Evolutionary conservation across 2,888 invertebrate genomes (phyloP), one percentile per base, ranked within the genome.

Genomic region (Julus scanicus): DNA sequence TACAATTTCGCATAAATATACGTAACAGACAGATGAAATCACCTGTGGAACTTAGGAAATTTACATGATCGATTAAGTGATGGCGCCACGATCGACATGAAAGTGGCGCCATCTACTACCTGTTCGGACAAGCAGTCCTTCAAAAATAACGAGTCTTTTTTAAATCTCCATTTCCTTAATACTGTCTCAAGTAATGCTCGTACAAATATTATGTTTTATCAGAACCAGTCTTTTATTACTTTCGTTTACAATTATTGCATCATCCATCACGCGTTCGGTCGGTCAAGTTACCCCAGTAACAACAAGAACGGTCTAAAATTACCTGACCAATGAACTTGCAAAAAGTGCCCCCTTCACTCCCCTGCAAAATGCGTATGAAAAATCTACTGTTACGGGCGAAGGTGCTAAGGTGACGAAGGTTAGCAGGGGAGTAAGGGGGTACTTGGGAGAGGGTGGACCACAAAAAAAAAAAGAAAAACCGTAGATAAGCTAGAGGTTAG

Each of bases 331-430:
- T 71, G 71, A 71, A 71, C 71, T 71, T 29, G 71, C 20, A 71
- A 71, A 29, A 20, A 20, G 6, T 29, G 8, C 71, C 71, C 71
- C 71, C 71, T 8, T 71, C 71, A 71, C 29, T 29, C 71, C 71
- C 71, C 71, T 29, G 71, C 17, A 63, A 37, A 29, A 5, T 15
- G 53, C 15, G 6, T 13, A 80, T 37, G 80, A 80, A 80, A 80
- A 80, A 80, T 80, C 37, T 80, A 80, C 80, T 80, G 80, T 80
- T 80, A 80, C 37, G 13, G 29, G 80, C 80, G 85, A 85, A 49
- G 85, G 85, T 85, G 85, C 85, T 85, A 44, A 85, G 85, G 85
- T 44, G 85, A 20, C 85, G 85, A 80, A 80, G 37, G 80, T 80
- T 80, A 80, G 80, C 80, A 37, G 80, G 80, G 80, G 80, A 44